These are phyloP conservation scores for Venturia canescens DNA, from an alignment of 1,140 invertebrate species.

Conservation along the genomic window DNA sequence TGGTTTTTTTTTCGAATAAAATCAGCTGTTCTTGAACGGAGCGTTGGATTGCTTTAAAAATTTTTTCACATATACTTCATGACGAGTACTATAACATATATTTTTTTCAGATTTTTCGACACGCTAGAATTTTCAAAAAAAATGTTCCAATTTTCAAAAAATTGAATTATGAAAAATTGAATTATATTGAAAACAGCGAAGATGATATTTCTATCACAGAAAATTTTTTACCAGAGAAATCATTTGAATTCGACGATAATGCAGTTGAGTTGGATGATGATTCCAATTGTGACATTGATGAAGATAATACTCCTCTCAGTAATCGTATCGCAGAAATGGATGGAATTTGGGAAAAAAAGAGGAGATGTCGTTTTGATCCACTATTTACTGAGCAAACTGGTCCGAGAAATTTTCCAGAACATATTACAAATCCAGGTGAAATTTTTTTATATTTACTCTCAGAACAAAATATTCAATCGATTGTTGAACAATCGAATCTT, in stretches of 20 bases:
- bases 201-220: too few relatives aligned
- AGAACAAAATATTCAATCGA: slow-evolving; percentile 30
- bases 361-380: neutral
- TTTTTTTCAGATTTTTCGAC: too few relatives aligned
- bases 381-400: slow-evolving; percentile 31
- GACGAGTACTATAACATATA: too few relatives aligned
- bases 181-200: too few relatives aligned
- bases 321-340: slow-evolving; percentile 9
- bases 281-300: neutral
- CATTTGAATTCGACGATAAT: neutral
- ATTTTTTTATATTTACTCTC: slow-evolving; percentile 47
- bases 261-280: neutral
- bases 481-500: slow-evolving; percentile 42
- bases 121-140: too few relatives aligned
- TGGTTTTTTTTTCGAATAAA: too few relatives aligned
- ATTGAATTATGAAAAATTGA: too few relatives aligned
- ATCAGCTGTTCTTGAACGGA: too few relatives aligned
- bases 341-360: slow-evolving; percentile 5
- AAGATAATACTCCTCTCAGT: slow-evolving; percentile 17
- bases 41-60: too few relatives aligned
- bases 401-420: slow-evolving; percentile 44
- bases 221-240: too few relatives aligned
- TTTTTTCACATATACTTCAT: too few relatives aligned
- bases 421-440: slow-evolving; percentile 32
- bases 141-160: too few relatives aligned